Evolutionary conservation across 2,113 vertebrate species (phyloP).

Genomic region (Nothocercus nigrocapillus): DNA sequence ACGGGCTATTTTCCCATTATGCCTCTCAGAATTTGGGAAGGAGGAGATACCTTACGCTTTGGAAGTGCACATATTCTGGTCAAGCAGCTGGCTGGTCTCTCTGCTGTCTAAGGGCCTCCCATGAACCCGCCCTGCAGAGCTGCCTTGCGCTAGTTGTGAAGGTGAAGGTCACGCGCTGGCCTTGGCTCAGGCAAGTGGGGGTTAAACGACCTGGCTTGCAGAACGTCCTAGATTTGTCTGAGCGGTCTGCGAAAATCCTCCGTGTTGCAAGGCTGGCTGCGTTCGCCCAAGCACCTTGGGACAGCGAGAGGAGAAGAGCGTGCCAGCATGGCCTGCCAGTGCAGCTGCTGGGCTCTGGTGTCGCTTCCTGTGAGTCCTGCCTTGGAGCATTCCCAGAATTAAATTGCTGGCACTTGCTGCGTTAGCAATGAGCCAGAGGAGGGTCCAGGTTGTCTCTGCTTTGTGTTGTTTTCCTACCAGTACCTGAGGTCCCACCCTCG

Average conservation of each 20-base stretch:
- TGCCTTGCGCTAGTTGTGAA: background rate
- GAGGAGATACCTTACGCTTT: background rate
- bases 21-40: background rate
- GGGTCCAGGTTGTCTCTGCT: background rate
- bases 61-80: background rate
- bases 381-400: constrained; percentile 24
- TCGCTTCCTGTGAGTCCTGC: background rate
- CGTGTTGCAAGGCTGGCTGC: background rate
- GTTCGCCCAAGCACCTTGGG: constrained; percentile 2
- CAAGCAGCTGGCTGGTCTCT: background rate
- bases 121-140: accelerated
- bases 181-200: background rate
- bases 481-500: background rate
- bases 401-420: background rate
- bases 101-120: background rate
- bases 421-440: background rate
- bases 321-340: constrained; percentile 3
- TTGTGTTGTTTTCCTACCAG: background rate
- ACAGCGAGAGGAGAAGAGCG: background rate
- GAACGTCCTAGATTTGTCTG: background rate
- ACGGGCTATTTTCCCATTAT: background rate
- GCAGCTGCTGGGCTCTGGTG: constrained; percentile 8
- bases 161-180: background rate
- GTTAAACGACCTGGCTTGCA: background rate
- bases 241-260: background rate